A percentile compares a stretch with the other conserved stretches of the same genome.
phyloP scores from a whole-genome alignment of 2,113 vertebrate genomes.

The Apeltes quadracus region DNA sequence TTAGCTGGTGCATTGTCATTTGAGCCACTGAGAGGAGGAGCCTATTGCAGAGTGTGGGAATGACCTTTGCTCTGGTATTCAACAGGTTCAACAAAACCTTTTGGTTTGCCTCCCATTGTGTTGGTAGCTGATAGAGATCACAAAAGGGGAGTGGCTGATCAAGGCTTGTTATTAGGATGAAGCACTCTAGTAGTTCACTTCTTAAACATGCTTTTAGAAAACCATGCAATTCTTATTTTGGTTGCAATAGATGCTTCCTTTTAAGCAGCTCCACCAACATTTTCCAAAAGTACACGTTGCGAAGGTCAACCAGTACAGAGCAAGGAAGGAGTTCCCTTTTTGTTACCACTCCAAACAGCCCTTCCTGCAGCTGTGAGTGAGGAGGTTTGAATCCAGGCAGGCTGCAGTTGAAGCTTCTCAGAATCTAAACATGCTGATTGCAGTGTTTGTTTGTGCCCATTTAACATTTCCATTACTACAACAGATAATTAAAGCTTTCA shows the following conservation, averaged over 20 bases:
- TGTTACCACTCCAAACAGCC: slow-evolving; percentile 38
- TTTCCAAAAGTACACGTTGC: slow-evolving; percentile 19
- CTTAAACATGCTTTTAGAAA: slow-evolving; percentile 20
- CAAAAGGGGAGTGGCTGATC: slow-evolving; percentile 29
- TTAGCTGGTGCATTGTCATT: slow-evolving; percentile 20
- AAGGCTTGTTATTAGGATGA: slow-evolving; percentile 38
- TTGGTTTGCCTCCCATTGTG: slow-evolving; percentile 41
- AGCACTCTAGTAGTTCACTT: neutral
- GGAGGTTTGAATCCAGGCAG: slow-evolving; percentile 20
- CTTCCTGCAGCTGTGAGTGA: slow-evolving; percentile 28
- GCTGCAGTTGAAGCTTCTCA: slow-evolving; percentile 1
- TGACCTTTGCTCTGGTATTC: slow-evolving; percentile 72
- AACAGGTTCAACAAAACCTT: slow-evolving; percentile 75
- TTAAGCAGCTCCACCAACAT: slow-evolving; percentile 42
- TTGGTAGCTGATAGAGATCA: slow-evolving; percentile 61
- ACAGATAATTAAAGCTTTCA: neutral
- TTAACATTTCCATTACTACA: slow-evolving; percentile 22
- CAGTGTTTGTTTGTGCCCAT: slow-evolving; percentile 23
- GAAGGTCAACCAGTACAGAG: neutral
- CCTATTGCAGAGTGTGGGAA: slow-evolving; percentile 64
- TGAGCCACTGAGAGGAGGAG: slow-evolving; percentile 40
- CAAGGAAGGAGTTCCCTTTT: slow-evolving; percentile 27
- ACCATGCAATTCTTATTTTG: neutral
- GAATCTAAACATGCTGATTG: slow-evolving; percentile 30
- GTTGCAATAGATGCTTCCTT: slow-evolving; percentile 2